Percentiles rank a stretch among this genome's conserved stretches.
phyloP scores from a whole-genome alignment of 2,797 vertebrate genomes.

The Loriculus beryllinus region DNA sequence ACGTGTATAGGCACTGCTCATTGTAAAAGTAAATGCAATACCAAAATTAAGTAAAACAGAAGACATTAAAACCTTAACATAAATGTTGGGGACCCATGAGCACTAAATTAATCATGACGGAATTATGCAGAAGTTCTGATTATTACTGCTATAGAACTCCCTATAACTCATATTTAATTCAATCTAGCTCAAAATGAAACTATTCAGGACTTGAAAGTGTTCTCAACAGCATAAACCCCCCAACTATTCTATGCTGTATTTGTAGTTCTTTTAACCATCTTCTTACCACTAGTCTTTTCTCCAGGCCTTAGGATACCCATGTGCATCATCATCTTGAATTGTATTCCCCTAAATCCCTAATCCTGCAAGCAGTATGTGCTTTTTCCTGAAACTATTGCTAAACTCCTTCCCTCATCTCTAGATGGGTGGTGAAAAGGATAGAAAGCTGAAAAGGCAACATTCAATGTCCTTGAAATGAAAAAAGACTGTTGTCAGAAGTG shows the following conservation, averaged over 20 bases:
- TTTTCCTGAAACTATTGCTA: neutral
- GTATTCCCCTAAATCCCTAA: neutral
- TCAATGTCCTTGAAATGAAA: slow-evolving; percentile 9
- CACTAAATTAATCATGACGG: neutral
- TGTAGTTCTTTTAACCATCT: neutral
- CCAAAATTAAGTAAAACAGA: neutral
- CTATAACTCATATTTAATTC: neutral
- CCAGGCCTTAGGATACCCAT: neutral
- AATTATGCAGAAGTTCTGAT: neutral
- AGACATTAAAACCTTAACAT: neutral
- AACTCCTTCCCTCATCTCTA: neutral
- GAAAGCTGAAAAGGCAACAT: neutral
- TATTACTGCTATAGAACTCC: neutral
- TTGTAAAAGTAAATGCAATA: neutral
- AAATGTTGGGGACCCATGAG: neutral
- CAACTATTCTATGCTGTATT: neutral
- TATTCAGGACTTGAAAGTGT: neutral
- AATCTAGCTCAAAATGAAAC: neutral
- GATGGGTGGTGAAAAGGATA: neutral
- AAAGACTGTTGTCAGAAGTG: neutral
- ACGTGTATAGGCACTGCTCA: neutral
- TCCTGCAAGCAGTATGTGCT: neutral
- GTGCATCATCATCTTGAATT: neutral
- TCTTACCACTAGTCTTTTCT: neutral
- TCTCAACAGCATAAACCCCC: neutral